Percentiles rank a stretch among this genome's conserved stretches.
Conservation (phyloP, 1,140 invertebrate species). For the Cydia splendana region DNA sequence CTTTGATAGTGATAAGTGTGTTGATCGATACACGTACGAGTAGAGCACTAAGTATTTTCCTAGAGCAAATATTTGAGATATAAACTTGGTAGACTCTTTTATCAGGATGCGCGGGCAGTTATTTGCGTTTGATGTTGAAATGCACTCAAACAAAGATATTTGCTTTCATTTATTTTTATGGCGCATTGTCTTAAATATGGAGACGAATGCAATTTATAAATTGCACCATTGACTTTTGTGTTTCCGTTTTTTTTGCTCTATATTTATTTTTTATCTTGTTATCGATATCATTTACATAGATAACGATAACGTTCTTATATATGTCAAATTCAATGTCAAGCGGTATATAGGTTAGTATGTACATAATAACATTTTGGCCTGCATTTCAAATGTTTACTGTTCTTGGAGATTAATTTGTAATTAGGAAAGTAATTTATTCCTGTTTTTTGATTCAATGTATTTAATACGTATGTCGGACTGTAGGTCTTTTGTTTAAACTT, state of each 20-base stretch:
- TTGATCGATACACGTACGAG: background rate
- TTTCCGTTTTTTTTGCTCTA: background rate
- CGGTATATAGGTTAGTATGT: conserved; percentile 13
- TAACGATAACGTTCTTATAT: background rate
- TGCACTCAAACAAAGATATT: conserved; percentile 16
- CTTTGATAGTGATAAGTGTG: conserved; percentile 23
- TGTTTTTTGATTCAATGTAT: too few relatives aligned
- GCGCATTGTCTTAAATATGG: background rate
- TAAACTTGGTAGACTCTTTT: conserved; percentile 9
- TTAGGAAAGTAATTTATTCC: too few relatives aligned
- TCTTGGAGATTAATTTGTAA: too few relatives aligned
- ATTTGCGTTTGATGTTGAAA: conserved; percentile 25
- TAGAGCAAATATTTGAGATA: conserved; percentile 11
- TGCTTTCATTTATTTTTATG: background rate
- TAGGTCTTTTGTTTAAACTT: too few relatives aligned
- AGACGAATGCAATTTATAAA: background rate
- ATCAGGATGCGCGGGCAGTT: conserved; percentile 15
- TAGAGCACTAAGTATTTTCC: conserved; percentile 2
- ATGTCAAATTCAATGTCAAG: conserved; percentile 16
- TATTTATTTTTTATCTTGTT: conserved; percentile 2
- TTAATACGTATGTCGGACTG: too few relatives aligned
- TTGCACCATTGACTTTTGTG: background rate
- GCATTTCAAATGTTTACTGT: too few relatives aligned
- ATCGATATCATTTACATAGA: conserved; percentile 20
- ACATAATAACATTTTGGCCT: background rate